A percentile compares a stretch with the other conserved stretches of the same genome.
Conservation (phyloP, 2,113 vertebrate species). For the Struthidea cinerea region DNA sequence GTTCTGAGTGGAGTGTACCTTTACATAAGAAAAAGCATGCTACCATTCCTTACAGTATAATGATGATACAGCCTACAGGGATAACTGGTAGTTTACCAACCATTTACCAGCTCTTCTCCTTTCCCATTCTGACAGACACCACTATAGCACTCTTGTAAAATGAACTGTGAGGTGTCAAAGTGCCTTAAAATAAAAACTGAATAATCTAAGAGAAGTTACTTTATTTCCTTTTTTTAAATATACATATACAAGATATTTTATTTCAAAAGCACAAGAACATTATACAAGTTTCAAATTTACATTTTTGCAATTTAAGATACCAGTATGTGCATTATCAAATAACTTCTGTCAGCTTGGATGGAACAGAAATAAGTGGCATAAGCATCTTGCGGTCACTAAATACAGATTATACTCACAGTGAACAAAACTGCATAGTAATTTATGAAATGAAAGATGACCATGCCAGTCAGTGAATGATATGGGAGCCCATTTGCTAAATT, state of each 20-base stretch:
- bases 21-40: not conserved
- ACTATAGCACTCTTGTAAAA: not conserved
- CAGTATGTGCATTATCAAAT: slow-evolving; percentile 76
- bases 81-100: not conserved
- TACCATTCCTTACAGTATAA: not conserved
- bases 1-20: not conserved
- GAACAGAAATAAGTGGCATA: slow-evolving; percentile 72
- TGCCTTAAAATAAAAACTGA: slow-evolving; percentile 40
- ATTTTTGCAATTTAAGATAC: slow-evolving; percentile 77
- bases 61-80: not conserved
- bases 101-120: not conserved
- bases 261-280: slow-evolving; percentile 80
- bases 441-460: slow-evolving; percentile 72
- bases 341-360: slow-evolving; percentile 69
- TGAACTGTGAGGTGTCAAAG: not conserved
- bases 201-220: slow-evolving; percentile 64
- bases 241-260: slow-evolving; percentile 79
- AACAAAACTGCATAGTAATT: slow-evolving; percentile 77
- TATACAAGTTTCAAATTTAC: slow-evolving; percentile 82
- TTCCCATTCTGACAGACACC: not conserved
- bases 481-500: slow-evolving; percentile 53
- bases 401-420: slow-evolving; percentile 75
- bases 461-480: not conserved
- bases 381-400: slow-evolving; percentile 70
- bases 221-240: slow-evolving; percentile 76